Evolutionary conservation across 2,888 invertebrate species (phyloP).

Genomic region (Limnephilus lunatus): DNA sequence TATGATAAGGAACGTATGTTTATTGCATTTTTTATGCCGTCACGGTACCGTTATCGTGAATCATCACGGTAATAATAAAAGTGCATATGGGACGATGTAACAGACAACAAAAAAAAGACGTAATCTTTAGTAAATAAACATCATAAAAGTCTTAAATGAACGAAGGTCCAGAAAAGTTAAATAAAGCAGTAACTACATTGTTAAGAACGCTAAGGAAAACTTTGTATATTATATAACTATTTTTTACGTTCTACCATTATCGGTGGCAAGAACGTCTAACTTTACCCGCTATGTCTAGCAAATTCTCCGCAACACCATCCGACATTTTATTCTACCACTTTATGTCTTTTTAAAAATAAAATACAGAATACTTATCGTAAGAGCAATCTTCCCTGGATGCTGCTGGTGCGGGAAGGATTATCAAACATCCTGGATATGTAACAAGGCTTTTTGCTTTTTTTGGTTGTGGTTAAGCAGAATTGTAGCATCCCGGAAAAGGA

Average conservation of each 20-base stretch:
- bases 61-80: no score
- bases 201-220: background rate
- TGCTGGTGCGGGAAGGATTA: background rate
- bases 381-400: background rate
- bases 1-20: no score
- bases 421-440: background rate
- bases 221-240: background rate
- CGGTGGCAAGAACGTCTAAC: background rate
- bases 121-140: background rate
- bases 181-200: background rate
- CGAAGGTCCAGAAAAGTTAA: background rate
- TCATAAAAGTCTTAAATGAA: background rate
- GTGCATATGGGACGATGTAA: no score
- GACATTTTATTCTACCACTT: constrained; percentile 25
- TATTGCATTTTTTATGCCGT: no score
- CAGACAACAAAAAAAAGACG: no score
- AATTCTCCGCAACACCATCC: background rate
- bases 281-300: background rate
- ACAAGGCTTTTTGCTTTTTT: no score
- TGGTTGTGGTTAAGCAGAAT: no score
- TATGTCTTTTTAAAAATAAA: constrained; percentile 26
- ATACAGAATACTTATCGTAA: constrained; percentile 33
- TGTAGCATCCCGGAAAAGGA: no score
- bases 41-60: no score
- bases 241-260: background rate